Evolutionary conservation across 2,888 invertebrate species (phyloP).

Genomic region (Ormyrus thymus): DNA sequence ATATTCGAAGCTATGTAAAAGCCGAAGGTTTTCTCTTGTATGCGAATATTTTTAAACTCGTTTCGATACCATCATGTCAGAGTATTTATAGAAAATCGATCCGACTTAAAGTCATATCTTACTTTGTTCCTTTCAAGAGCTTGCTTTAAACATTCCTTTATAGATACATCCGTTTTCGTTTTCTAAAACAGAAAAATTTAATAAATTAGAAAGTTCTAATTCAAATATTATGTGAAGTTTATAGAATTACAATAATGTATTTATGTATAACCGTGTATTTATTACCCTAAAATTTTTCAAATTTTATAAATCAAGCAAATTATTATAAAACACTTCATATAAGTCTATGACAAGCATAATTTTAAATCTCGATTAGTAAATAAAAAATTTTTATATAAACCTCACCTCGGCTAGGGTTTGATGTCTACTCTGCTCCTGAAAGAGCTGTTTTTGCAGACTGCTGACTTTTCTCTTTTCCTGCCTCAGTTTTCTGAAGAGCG

Average conservation of each 20-base stretch:
- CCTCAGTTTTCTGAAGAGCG: slow-evolving; percentile 62
- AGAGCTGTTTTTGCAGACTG: slow-evolving; percentile 61
- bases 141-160: slow-evolving; percentile 62
- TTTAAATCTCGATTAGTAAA: neutral
- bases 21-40: too few relatives aligned
- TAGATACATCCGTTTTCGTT: slow-evolving; percentile 59
- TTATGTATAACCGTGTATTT: too few relatives aligned
- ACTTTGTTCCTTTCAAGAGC: slow-evolving; percentile 65
- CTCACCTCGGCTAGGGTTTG: slow-evolving; percentile 59
- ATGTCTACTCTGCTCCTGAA: slow-evolving; percentile 54
- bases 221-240: neutral
- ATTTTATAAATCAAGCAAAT: too few relatives aligned
- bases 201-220: slow-evolving; percentile 4
- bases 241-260: too few relatives aligned
- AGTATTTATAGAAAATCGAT: neutral
- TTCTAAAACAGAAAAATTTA: slow-evolving; percentile 58
- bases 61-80: too few relatives aligned
- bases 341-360: neutral
- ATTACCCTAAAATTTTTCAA: too few relatives aligned
- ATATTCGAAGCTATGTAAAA: too few relatives aligned
- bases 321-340: neutral
- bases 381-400: neutral
- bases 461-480: slow-evolving; percentile 62
- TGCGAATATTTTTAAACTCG: too few relatives aligned
- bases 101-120: slow-evolving; percentile 34